Base-by-base conservation (phyloP, 2,888 invertebrate species). In the Willowsia nigromaculata region DNA sequence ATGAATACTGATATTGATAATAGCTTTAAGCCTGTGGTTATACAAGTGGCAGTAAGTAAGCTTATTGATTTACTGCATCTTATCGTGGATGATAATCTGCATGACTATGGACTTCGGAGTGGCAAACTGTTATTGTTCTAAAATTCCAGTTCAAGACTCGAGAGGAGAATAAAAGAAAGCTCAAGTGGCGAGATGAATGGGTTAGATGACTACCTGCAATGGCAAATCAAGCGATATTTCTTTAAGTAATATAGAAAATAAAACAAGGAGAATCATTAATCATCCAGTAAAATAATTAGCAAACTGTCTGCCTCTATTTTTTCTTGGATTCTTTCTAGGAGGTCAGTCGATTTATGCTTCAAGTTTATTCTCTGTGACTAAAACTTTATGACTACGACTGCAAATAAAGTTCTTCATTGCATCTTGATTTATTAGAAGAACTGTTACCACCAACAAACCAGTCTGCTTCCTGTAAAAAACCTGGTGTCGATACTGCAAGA, bases 221-320 rank as follows among this genome's bases (percentile, higher is more conserved):
- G 5, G 59, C 30, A 27, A 22, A 62, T n/a, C n/a, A n/a, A n/a
- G n/a, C n/a, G 30, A 65, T n/a, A 65, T 33, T 33, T 37, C 7
- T 33, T 74, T 22, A 25, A 43, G 13, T 13, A 37, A 65, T 22
- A 27, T 11, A 40, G 33, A 40, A 47, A 22, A 74, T 18, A 74
- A 37, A 71, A 37, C 40, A 74, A 74, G 15, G 47, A 76, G 62
- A 59, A 47, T 62, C 76, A 85, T 85, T 85, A 85, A 85, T 85
- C 85, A 76, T 85, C 76, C n/a, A 3, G 56, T 43, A 37, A 85
- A 85, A 76, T 85, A 85, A 85, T 85, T 85, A 85, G 76, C 47
- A 74, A 85, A 85, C 84, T 76, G 76, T 85, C 85, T 85, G 62
- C 43, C 76, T 62, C 47, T 27, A 68, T 62, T 85, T 85, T 76